Base-by-base conservation (phyloP, 2,797 vertebrate species). In the Sandelia bainsii region DNA sequence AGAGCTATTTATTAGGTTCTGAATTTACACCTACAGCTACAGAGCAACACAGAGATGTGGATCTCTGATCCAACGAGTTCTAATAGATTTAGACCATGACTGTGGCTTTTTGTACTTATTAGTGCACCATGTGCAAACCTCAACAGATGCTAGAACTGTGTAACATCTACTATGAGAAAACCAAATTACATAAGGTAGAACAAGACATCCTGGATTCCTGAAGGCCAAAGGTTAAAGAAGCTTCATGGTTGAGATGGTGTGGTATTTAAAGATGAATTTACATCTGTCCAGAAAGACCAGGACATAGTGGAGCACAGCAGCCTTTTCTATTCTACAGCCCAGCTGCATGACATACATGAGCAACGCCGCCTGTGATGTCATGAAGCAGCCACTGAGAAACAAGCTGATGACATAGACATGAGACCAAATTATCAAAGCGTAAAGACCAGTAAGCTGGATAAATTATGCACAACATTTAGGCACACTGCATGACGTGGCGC, bases 401-500 rank as follows among this genome's bases (percentile, higher is more conserved):
- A 25, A 77, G 73, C 77, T 58, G 54, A 40, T 74, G 52, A 70
- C 63, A 62, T 48, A 37, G 29, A 67, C 34, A 61, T 29, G 10
- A 81, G 56, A 68, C 54, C 13, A 22, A 75, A 53, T 57, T n/a
- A 69, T 77, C 58, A 70, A 51, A 87, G 45, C 39, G 60, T 19
- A 23, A 46, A 71, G 62, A 39, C 22, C 34, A 25, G 58, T 13
- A 20, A 54, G 62, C 16, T 17, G 16, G 42, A 68, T 5, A 57
- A 20, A 73, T 68, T 59, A 68, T 13, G 61, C 44, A n/a, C 4
- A 56, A 60, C 60, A 60, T 79, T 48, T 23, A 52, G 45, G 65
- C 62, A 59, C 66, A 34, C 32, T 16, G 56, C 57, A 63, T 86
- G 83, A 91, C 67, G 83, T 91, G 89, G 91, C 83, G 27, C 60